These are phyloP conservation scores for Pseudomyrmex pallidus DNA, from an alignment of 1,140 invertebrate species.

Conservation along the genomic window DNA sequence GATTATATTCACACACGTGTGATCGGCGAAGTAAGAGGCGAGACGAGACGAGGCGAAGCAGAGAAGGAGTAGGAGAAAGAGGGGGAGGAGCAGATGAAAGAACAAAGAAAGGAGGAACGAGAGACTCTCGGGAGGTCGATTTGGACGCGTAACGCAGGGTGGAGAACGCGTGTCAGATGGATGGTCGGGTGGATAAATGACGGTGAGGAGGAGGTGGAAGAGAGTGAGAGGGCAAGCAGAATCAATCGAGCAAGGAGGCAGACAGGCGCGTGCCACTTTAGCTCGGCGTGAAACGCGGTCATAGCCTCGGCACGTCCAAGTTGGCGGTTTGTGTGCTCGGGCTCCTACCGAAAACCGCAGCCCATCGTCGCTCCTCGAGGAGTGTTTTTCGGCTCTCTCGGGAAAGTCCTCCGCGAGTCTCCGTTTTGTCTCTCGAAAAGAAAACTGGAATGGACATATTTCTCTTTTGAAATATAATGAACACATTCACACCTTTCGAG, in stretches of 20 bases:
- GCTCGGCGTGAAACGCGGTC: slow-evolving; percentile 84
- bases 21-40: neutral
- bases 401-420: neutral
- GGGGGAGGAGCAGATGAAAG: slow-evolving; percentile 2
- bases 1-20: neutral
- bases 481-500: too few relatives aligned
- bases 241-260: slow-evolving; percentile 70
- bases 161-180: neutral
- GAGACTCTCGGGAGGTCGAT: too few relatives aligned
- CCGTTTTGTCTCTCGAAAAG: neutral
- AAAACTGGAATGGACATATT: neutral
- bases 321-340: slow-evolving; percentile 52
- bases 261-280: slow-evolving; percentile 84
- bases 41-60: slow-evolving; percentile 36
- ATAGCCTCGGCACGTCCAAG: slow-evolving; percentile 84
- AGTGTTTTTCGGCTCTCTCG: slow-evolving; percentile 53
- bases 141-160: slow-evolving; percentile 10
- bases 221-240: slow-evolving; percentile 50
- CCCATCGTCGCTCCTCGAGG: slow-evolving; percentile 12
- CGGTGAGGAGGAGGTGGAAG: slow-evolving; percentile 20
- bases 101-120: too few relatives aligned
- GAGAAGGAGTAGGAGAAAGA: slow-evolving; percentile 18
- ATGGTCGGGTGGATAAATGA: neutral
- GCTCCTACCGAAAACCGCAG: slow-evolving; percentile 42
- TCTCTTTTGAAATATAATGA: neutral